These are phyloP conservation scores for Dione juno DNA, from an alignment of 2,888 invertebrate species.

Conservation along the genomic window DNA sequence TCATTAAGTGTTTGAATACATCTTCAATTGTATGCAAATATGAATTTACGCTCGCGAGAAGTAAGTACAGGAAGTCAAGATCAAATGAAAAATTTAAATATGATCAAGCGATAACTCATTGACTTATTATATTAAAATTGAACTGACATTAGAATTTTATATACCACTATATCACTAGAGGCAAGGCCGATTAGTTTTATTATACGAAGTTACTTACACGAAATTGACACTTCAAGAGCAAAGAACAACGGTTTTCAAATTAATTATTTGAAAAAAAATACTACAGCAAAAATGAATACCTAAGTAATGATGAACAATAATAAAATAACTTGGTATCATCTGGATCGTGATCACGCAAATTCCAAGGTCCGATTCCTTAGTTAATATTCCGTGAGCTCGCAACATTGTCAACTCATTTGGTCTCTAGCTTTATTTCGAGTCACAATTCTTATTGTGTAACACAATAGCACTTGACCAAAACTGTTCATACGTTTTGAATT, in stretches of 20 bases:
- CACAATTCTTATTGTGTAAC: constrained; percentile 70
- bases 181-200: constrained; percentile 15
- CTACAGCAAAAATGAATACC: constrained; percentile 8
- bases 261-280: not conserved
- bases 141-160: not conserved
- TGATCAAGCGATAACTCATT: not conserved
- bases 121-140: not conserved
- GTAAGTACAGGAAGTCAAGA: constrained; percentile 17
- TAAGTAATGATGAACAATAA: constrained; percentile 25
- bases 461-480: constrained; percentile 58
- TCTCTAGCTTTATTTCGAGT: constrained; percentile 67
- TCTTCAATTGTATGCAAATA: constrained; percentile 37
- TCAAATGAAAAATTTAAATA: constrained; percentile 7
- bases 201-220: not conserved
- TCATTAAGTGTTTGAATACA: constrained; percentile 28
- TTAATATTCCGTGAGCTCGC: constrained; percentile 64
- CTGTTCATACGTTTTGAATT: constrained; percentile 34
- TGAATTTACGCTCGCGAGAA: constrained; percentile 19
- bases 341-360: constrained; percentile 61
- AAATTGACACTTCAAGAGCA: constrained; percentile 1
- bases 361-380: constrained; percentile 58
- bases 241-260: too few species aligned
- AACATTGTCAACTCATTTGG: constrained; percentile 71
- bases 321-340: constrained; percentile 51
- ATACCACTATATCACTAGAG: not conserved